Conservation (phyloP, 1,140 invertebrate species). For the Micrasema minimum region DNA sequence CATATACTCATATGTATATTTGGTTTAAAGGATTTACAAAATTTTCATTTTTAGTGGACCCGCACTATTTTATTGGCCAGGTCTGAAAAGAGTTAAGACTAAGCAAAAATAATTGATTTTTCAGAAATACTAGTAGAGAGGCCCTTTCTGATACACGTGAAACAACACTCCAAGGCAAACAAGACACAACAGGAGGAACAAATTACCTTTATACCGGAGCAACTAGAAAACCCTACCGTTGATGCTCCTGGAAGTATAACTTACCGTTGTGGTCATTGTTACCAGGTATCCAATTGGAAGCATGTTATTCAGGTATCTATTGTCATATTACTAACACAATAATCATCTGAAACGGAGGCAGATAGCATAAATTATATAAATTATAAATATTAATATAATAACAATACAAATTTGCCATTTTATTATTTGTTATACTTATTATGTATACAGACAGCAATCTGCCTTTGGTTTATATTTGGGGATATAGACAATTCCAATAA, state of each 20-base stretch:
- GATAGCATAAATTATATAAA: constrained; percentile 6
- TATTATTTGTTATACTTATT: not conserved
- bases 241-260: constrained; percentile 62
- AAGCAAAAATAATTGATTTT: not conserved
- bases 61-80: too few relatives aligned
- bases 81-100: too few relatives aligned
- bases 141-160: constrained; percentile 63
- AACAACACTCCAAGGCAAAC: constrained; percentile 58
- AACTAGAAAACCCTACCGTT: not conserved
- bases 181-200: constrained; percentile 49
- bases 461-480: constrained; percentile 13
- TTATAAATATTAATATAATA: not conserved
- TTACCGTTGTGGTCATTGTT: constrained; percentile 79
- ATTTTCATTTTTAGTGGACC: too few relatives aligned
- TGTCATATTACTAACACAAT: constrained; percentile 57
- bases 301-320: constrained; percentile 81
- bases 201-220: not conserved
- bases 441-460: constrained; percentile 17
- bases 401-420: too few relatives aligned
- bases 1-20: too few relatives aligned
- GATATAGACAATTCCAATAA: constrained; percentile 14
- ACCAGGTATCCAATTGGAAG: constrained; percentile 82
- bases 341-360: constrained; percentile 22
- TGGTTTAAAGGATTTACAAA: too few relatives aligned
- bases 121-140: constrained; percentile 63